Conservation (phyloP, 2,797 vertebrate genomes). For the Cryptoprocta ferox region DNA sequence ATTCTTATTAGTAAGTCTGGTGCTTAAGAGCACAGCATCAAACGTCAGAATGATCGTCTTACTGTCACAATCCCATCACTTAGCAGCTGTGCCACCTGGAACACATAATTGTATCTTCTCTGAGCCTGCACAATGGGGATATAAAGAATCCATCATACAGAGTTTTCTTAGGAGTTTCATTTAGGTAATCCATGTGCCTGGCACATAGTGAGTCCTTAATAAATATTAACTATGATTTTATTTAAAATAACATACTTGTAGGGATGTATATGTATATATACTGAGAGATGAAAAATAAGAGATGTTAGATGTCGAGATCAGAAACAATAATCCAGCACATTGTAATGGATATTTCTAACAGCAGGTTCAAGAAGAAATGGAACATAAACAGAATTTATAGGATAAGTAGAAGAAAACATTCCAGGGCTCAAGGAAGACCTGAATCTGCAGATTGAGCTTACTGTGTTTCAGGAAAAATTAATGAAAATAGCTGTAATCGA, state of each 20-base stretch:
- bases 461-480: slow-evolving; percentile 38
- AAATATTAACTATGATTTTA: slow-evolving; percentile 47
- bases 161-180: slow-evolving; percentile 7
- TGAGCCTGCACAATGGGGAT: background rate
- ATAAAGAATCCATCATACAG: background rate
- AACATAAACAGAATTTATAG: background rate
- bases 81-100: background rate
- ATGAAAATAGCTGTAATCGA: slow-evolving; percentile 3
- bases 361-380: slow-evolving; percentile 13
- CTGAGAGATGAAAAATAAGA: background rate
- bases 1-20: background rate
- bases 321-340: background rate
- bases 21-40: background rate
- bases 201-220: background rate
- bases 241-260: background rate
- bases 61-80: background rate
- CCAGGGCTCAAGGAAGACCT: background rate
- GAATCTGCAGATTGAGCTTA: background rate
- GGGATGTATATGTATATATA: background rate
- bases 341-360: background rate
- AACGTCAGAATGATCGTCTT: background rate
- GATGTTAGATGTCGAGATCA: background rate
- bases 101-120: background rate
- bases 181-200: background rate
- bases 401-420: background rate